Evolutionary conservation across 2,113 vertebrate species (phyloP).

Genomic region (Romanogobio albipinnatus): DNA sequence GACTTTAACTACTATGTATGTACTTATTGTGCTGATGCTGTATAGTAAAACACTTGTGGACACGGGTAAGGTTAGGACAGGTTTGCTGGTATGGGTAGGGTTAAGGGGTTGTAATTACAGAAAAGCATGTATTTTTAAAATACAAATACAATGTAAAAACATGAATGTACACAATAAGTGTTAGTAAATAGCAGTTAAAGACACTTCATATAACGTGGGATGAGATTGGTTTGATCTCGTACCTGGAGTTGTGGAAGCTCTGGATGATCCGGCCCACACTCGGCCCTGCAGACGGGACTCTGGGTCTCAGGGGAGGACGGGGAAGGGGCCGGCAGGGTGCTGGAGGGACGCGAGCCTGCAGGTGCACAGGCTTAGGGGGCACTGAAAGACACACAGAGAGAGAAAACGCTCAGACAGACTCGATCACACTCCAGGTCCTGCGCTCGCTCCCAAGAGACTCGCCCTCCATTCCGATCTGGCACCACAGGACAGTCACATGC

Average conservation of each 20-base stretch:
- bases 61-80: too few relatives aligned
- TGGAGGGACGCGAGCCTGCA: constrained; percentile 83
- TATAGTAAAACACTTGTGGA: too few relatives aligned
- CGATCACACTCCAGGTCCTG: constrained; percentile 44
- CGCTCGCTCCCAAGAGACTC: constrained; percentile 56
- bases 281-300: constrained; percentile 52
- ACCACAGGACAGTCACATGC: not conserved
- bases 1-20: too few relatives aligned
- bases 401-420: constrained; percentile 48
- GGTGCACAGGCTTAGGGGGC: constrained; percentile 85
- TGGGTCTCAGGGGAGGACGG: constrained; percentile 76
- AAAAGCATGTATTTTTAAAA: too few relatives aligned
- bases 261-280: constrained; percentile 81
- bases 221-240: constrained; percentile 35
- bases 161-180: too few relatives aligned
- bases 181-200: too few relatives aligned
- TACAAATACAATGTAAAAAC: too few relatives aligned
- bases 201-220: too few relatives aligned
- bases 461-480: constrained; percentile 60
- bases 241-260: constrained; percentile 85
- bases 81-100: too few relatives aligned
- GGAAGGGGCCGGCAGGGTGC: constrained; percentile 80
- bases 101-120: too few relatives aligned
- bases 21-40: too few relatives aligned
- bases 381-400: constrained; percentile 69